A percentile compares a stretch with the other conserved stretches of the same genome.
Conservation (phyloP, 2,888 invertebrate genomes). For the Rhorus exstirpatorius region DNA sequence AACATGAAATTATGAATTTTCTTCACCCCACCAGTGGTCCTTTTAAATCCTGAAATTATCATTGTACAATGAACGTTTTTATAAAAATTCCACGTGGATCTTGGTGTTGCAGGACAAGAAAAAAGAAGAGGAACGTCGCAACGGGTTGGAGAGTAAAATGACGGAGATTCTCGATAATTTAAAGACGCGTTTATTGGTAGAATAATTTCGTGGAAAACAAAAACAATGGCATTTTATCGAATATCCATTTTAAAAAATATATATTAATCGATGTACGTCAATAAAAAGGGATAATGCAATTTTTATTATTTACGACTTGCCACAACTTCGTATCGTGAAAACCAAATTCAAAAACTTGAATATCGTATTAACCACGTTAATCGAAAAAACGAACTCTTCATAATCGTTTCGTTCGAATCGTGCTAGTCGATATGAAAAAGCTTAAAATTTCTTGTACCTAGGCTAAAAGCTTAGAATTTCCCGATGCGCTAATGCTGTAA, state of each 20-base stretch:
- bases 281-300: not conserved
- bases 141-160: conserved; percentile 78
- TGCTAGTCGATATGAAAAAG: no score
- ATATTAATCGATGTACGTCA: not conserved
- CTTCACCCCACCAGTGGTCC: not conserved
- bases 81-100: not conserved
- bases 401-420: no score
- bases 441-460: no score
- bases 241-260: not conserved
- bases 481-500: no score
- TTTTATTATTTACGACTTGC: not conserved
- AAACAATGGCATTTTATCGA: not conserved
- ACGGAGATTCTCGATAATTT: conserved; percentile 80
- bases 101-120: conserved; percentile 77
- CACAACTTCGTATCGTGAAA: no score
- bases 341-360: no score
- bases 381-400: no score
- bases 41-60: not conserved
- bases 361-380: no score
- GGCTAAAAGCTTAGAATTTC: no score
- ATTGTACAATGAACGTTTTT: not conserved
- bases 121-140: conserved; percentile 74
- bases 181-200: conserved; percentile 79
- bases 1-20: not conserved
- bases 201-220: conserved; percentile 68